These are phyloP conservation scores for Sebastes cheni DNA, from an alignment of 2,797 vertebrate species.

Conservation along the genomic window DNA sequence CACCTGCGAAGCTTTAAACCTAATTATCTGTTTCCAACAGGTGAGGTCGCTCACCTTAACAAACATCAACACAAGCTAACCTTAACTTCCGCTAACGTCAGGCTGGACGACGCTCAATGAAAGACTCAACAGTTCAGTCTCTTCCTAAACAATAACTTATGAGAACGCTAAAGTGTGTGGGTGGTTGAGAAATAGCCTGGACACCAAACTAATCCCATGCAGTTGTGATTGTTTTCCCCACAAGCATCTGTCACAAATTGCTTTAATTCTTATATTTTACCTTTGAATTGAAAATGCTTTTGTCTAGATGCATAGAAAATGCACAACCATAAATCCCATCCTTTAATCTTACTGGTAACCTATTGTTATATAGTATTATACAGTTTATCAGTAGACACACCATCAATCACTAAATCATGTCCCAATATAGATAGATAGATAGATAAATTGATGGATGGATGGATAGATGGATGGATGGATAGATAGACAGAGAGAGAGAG, in stretches of 20 bases:
- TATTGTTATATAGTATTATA: neutral
- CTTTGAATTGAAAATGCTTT: neutral
- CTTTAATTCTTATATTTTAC: neutral
- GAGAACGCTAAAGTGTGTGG: neutral
- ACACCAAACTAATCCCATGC: neutral
- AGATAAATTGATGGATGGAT: no score
- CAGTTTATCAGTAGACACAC: neutral
- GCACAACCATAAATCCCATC: neutral
- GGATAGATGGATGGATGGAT: no score
- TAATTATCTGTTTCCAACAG: neutral
- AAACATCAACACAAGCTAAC: neutral
- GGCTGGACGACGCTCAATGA: neutral
- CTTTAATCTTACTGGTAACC: neutral
- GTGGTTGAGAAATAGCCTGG: neutral
- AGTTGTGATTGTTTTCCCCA: neutral
- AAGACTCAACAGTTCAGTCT: accelerated
- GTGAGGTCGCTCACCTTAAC: neutral
- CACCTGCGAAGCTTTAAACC: neutral
- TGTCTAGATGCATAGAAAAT: neutral
- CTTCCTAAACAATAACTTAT: neutral
- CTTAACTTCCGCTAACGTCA: neutral
- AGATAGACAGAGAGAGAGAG: accelerated
- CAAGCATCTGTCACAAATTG: neutral
- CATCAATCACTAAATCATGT: neutral
- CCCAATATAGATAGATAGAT: neutral